Evolutionary conservation across 2,888 invertebrate genomes (phyloP).

Genomic region (Oasisia sp.): DNA sequence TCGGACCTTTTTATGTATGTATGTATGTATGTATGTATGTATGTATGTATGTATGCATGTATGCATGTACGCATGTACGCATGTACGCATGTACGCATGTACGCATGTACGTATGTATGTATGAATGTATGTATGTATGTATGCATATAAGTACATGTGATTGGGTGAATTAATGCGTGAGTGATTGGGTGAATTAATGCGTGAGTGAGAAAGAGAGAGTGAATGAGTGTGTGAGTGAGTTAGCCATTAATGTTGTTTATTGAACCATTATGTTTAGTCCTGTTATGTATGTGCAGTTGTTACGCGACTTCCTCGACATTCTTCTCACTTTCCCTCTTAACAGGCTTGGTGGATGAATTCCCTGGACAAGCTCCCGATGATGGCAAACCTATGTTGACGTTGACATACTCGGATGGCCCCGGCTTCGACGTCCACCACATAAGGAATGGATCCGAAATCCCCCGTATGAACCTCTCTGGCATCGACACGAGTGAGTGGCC

Average conservation of each 20-base stretch:
- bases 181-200: too few species aligned
- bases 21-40: too few species aligned
- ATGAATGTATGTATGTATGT: neutral
- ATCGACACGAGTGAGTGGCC: constrained; percentile 20
- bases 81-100: neutral
- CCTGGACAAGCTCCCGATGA: constrained; percentile 38
- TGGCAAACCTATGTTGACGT: constrained; percentile 50
- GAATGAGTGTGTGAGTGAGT: too few species aligned
- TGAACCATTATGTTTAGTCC: too few species aligned
- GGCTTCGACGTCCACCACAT: constrained; percentile 27
- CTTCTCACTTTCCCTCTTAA: neutral
- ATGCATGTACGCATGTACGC: too few species aligned
- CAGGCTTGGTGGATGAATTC: constrained; percentile 14
- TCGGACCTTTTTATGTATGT: too few species aligned
- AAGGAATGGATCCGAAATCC: neutral
- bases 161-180: too few species aligned
- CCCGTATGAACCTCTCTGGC: neutral
- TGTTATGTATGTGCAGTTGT: too few species aligned
- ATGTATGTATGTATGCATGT: too few species aligned
- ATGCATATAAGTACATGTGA: constrained; percentile 18
- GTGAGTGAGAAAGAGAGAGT: too few species aligned
- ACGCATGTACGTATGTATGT: constrained; percentile 24
- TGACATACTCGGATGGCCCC: constrained; percentile 59
- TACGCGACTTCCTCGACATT: neutral
- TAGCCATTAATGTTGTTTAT: too few species aligned